phyloP scores from a whole-genome alignment of 1,140 invertebrate genomes.

The Ganaspis sp. region DNA sequence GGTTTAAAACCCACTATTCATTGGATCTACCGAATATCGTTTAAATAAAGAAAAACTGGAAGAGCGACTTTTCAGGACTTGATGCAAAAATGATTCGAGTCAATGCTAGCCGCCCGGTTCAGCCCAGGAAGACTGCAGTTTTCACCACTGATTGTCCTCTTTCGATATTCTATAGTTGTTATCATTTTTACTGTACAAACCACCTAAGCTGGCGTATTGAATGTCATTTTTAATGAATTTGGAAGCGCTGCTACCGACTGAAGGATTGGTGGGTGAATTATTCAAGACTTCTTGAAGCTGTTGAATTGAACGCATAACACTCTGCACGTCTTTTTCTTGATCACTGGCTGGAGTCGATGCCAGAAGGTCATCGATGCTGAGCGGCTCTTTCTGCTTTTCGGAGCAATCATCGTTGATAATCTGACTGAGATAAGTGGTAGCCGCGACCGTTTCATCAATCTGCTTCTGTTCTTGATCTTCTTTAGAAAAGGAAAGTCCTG shows the following conservation, averaged over 20 bases:
- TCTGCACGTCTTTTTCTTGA: conserved; percentile 70
- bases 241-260: conserved; percentile 53
- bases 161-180: conserved; percentile 66
- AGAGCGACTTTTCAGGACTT: background rate
- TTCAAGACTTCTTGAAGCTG: conserved; percentile 66
- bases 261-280: conserved; percentile 67
- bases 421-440: conserved; percentile 76
- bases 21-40: background rate
- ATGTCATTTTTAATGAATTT: conserved; percentile 55
- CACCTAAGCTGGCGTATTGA: conserved; percentile 54
- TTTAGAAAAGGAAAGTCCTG: conserved; percentile 55
- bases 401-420: conserved; percentile 71
- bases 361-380: conserved; percentile 53
- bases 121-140: background rate
- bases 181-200: conserved; percentile 69
- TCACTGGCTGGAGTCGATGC: conserved; percentile 56
- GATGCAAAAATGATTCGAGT: background rate
- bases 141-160: conserved; percentile 68
- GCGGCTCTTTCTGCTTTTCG: conserved; percentile 44
- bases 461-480: conserved; percentile 71
- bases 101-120: background rate
- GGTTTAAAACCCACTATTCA: background rate
- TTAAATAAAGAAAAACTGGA: background rate
- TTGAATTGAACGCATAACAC: conserved; percentile 71
- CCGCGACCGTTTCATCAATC: conserved; percentile 73